Percentiles rank a stretch among this genome's conserved stretches.
phyloP scores from a whole-genome alignment of 2,888 invertebrate species.

The Cyrtodaria siliqua region DNA sequence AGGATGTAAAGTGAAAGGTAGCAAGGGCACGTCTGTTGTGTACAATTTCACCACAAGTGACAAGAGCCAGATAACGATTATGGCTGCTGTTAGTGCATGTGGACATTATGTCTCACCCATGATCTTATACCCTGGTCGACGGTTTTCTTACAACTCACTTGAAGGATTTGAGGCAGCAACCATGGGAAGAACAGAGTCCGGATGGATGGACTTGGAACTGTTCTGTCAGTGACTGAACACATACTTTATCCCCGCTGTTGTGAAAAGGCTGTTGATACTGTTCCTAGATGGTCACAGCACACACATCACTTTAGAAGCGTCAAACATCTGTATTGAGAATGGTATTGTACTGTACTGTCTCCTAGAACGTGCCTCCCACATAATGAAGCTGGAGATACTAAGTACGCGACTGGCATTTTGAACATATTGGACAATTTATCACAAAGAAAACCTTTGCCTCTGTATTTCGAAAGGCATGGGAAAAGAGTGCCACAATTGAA shows the following conservation, averaged over 20 bases:
- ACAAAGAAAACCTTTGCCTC: conserved; percentile 39
- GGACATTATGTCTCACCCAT: conserved; percentile 41
- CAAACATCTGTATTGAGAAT: conserved; percentile 31
- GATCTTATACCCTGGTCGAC: conserved; percentile 41
- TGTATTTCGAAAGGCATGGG: conserved; percentile 40
- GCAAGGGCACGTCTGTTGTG: conserved; percentile 8
- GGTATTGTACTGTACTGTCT: conserved; percentile 48
- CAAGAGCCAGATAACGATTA: conserved; percentile 53
- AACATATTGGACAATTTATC: conserved; percentile 27
- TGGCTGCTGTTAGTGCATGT: conserved; percentile 35
- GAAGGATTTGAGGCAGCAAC: conserved; percentile 34
- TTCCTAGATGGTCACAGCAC: conserved; percentile 52
- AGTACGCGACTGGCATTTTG: conserved; percentile 22
- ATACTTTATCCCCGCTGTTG: conserved; percentile 17
- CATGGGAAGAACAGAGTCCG: conserved; percentile 16
- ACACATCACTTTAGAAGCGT: conserved; percentile 31
- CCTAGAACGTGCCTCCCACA: conserved; percentile 50
- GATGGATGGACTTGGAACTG: too few relatives aligned
- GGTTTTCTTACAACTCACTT: conserved; percentile 42
- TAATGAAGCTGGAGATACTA: conserved; percentile 51
- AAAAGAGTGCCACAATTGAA: conserved; percentile 18
- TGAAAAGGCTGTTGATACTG: conserved; percentile 8
- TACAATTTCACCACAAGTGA: conserved; percentile 22
- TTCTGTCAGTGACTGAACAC: conserved; percentile 32
- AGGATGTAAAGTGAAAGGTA: conserved; percentile 34